Evolutionary conservation across 2,888 invertebrate genomes (phyloP).

Genomic region (Amphipoea lucens): DNA sequence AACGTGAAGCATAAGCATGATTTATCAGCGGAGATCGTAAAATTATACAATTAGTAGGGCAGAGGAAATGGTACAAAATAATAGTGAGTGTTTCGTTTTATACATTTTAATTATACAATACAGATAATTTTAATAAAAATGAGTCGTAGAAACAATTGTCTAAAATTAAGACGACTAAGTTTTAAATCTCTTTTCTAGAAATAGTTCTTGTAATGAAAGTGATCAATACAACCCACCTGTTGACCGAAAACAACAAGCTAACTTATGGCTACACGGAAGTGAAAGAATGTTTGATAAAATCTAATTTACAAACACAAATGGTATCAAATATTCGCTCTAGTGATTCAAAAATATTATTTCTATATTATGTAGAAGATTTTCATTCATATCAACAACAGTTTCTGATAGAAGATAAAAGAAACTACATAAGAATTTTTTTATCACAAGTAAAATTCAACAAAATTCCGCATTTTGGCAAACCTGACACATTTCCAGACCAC

Average conservation of each 20-base stretch:
- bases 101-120: conserved; percentile 20
- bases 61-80: conserved; percentile 3
- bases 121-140: conserved; percentile 5
- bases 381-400: not conserved
- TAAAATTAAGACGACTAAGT: not conserved
- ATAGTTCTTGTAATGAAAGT: conserved; percentile 11
- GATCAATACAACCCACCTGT: not conserved
- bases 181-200: not conserved
- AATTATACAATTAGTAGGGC: not conserved
- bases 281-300: conserved; percentile 34
- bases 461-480: conserved; percentile 18
- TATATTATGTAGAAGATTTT: not conserved
- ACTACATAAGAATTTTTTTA: not conserved
- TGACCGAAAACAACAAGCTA: conserved; percentile 3
- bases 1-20: not conserved
- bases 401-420: not conserved
- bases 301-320: not conserved
- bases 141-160: not conserved
- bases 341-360: not conserved
- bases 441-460: not conserved
- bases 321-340: not conserved
- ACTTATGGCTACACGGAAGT: conserved; percentile 21
- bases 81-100: not conserved
- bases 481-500: conserved; percentile 19
- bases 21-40: not conserved